Evolutionary conservation across 2,888 invertebrate species (phyloP), one percentile per base, ranked within the genome.

Genomic region (Acronicta alni): DNA sequence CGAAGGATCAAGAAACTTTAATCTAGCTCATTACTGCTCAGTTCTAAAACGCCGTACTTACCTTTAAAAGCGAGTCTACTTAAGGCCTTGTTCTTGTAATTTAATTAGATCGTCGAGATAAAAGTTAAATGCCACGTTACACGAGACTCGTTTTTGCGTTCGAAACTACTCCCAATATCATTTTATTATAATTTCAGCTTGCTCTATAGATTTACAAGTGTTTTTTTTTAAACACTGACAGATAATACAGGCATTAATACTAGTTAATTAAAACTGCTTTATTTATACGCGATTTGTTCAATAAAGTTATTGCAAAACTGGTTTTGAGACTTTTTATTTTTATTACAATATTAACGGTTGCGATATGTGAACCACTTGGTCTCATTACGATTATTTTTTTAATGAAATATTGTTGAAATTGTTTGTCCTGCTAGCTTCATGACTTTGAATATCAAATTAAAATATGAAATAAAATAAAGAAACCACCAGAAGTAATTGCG

Each of bases 1-100:
- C 64, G 71, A 84, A 87, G 86, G 86, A 92, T 89, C 88, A 88
- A 89, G 88, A 85, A 89, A 90, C 89, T 88, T 83, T 87, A 88
- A 89, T 91, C 88, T 85, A 75, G 84, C 85, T 86, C 85, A 84
- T 85, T 86, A 83, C 78, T 82, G 77, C 69, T 73, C 64, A 77
- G 74, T 77, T 80, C 74, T 65, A 84, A 85, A 90, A 88, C 84
- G 84, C 82, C 83, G 72, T 83, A 86, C 77, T 80, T 86, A 69
- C 67, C 76, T 72, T 79, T 81, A 81, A 81, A 82, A 77, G 78
- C 73, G 51, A 72, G 72, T 74, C 63, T 80, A 82, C 84, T 85
- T 85, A 82, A 78, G 82, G 80, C 83, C 83, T 87, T 90, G 79
- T 85, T 82, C 75, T 74, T 76, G 81, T 84, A 83, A 83, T 85